Percentiles rank a stretch among this genome's conserved stretches.
phyloP scores from a whole-genome alignment of 2,888 invertebrate species.

The Taphrorychus bicolor region DNA sequence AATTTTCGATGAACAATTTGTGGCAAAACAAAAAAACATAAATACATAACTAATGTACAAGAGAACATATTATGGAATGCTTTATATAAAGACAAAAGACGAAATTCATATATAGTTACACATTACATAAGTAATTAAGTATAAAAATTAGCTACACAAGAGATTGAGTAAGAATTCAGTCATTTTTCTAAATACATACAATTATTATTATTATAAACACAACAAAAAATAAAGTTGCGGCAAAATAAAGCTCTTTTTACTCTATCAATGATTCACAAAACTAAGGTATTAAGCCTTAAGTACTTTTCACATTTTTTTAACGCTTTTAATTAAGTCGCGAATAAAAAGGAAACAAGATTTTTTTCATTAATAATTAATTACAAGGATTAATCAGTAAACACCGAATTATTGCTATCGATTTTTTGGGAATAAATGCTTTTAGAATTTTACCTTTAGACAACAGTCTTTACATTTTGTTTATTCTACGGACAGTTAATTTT shows the following conservation, averaged over 20 bases:
- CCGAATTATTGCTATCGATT: conserved; percentile 57
- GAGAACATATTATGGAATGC: conserved; percentile 32
- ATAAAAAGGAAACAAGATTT: no score
- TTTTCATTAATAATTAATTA: conserved; percentile 10
- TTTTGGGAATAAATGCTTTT: conserved; percentile 48
- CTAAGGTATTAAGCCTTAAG: no score
- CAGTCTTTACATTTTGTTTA: conserved; percentile 52
- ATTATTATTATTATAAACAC: not conserved
- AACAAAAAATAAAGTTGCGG: not conserved
- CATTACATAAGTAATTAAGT: conserved; percentile 10
- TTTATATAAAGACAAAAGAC: conserved; percentile 22
- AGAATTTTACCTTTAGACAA: conserved; percentile 52
- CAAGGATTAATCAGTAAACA: conserved; percentile 44
- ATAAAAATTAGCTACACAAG: conserved; percentile 35
- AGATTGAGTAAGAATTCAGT: conserved; percentile 43
- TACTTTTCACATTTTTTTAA: no score
- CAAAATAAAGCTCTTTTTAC: no score
- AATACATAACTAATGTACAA: not conserved
- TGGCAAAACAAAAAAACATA: not conserved
- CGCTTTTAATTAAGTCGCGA: no score
- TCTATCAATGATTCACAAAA: no score
- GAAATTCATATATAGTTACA: conserved; percentile 14
- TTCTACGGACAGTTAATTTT: conserved; percentile 52
- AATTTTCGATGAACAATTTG: not conserved
- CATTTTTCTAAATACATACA: conserved; percentile 34